phyloP scores from a whole-genome alignment of 2,113 vertebrate species.

The Budorcas taxicolor region DNA sequence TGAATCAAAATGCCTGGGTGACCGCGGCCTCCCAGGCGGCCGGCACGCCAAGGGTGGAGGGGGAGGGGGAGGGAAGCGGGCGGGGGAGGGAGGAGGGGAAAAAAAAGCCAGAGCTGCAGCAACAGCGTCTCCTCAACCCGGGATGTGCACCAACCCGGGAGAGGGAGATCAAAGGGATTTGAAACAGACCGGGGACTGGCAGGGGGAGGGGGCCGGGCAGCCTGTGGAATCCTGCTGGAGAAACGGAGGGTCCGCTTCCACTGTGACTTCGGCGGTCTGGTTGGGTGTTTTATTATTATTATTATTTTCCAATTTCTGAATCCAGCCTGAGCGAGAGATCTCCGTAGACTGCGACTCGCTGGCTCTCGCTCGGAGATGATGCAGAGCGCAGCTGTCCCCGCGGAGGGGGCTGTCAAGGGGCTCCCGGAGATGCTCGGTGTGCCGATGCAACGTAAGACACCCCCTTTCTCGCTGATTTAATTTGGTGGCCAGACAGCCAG shows the following conservation, averaged over 20 bases:
- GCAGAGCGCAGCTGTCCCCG: slow-evolving; percentile 93
- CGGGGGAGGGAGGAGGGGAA: slow-evolving; percentile 47
- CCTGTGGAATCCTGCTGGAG: slow-evolving; percentile 55
- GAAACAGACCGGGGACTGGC: slow-evolving; percentile 32
- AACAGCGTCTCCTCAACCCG: slow-evolving; percentile 63
- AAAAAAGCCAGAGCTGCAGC: slow-evolving; percentile 74
- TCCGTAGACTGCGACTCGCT: slow-evolving; percentile 61
- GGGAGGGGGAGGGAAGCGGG: slow-evolving; percentile 49
- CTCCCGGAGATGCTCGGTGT: slow-evolving; percentile 97
- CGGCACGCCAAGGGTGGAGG: slow-evolving; percentile 68
- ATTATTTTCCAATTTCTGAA: slow-evolving; percentile 64
- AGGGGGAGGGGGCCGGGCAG: slow-evolving; percentile 62
- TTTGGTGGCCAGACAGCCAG: slow-evolving; percentile 66
- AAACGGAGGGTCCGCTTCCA: slow-evolving; percentile 34
- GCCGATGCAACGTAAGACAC: slow-evolving; percentile 97
- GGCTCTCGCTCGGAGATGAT: slow-evolving; percentile 85
- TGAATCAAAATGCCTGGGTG: slow-evolving; percentile 86
- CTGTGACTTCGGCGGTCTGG: slow-evolving; percentile 59
- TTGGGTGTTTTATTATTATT: slow-evolving; percentile 18
- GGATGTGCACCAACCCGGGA: slow-evolving; percentile 64
- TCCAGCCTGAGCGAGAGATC: slow-evolving; percentile 59
- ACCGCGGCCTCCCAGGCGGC: slow-evolving; percentile 69
- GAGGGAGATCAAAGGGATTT: slow-evolving; percentile 63
- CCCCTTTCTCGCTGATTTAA: slow-evolving; percentile 72
- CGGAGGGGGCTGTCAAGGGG: slow-evolving; percentile 95